Conservation (phyloP, 2,888 invertebrate genomes). For the Epistrophella euchroma region DNA sequence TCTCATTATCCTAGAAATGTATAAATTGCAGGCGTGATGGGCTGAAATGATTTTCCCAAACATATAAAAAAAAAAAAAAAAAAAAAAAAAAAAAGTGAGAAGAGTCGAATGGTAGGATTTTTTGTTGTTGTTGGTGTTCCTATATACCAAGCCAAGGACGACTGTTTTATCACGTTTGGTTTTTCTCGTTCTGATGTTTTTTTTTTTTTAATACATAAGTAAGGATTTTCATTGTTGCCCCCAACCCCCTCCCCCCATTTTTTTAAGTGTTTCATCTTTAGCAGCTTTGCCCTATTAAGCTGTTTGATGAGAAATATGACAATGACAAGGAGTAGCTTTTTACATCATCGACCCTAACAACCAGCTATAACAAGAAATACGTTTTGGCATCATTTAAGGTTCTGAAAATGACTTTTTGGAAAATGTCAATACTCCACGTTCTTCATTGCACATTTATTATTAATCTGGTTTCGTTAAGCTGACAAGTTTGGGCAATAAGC, state of each 20-base stretch:
- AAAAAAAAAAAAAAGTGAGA: constrained; percentile 14
- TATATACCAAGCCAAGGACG: constrained; percentile 3
- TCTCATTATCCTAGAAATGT: constrained; percentile 40
- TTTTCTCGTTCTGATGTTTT: neutral
- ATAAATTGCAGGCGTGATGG: constrained; percentile 58
- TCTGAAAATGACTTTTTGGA: constrained; percentile 69
- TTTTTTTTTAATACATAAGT: neutral
- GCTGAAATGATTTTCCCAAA: constrained; percentile 41
- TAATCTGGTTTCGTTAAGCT: constrained; percentile 60
- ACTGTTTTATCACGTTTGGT: constrained; percentile 59
- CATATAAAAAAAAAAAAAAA: neutral
- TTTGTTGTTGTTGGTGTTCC: neutral
- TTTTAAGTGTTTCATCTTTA: constrained; percentile 68
- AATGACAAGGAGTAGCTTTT: constrained; percentile 62
- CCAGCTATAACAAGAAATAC: neutral
- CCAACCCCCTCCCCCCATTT: neutral
- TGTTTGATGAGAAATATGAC: constrained; percentile 72
- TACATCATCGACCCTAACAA: neutral
- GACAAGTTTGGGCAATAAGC: constrained; percentile 42
- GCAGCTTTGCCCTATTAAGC: constrained; percentile 70
- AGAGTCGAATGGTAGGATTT: constrained; percentile 30
- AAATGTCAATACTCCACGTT: constrained; percentile 62
- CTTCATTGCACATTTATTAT: constrained; percentile 70
- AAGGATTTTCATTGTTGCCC: neutral
- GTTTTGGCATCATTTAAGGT: constrained; percentile 47